phyloP scores from a whole-genome alignment of 2,113 vertebrate species.

The Mixornis gularis region DNA sequence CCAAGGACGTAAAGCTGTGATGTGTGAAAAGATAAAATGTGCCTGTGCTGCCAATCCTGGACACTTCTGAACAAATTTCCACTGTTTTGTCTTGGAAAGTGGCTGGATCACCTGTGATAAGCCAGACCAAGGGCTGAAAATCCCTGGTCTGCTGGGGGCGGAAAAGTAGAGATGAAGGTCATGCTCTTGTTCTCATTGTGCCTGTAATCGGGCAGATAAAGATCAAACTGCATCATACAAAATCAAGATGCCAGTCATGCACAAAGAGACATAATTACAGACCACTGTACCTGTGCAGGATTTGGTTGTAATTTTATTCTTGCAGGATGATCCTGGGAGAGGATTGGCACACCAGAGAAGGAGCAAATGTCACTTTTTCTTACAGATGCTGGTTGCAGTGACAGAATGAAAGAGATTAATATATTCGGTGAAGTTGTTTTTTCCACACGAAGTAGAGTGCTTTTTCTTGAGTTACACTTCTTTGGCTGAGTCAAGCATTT shows the following conservation, averaged over 20 bases:
- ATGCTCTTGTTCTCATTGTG: not conserved
- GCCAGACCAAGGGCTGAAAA: not conserved
- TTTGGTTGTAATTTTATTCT: not conserved
- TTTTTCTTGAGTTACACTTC: conserved; percentile 25
- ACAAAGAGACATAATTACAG: conserved; percentile 11
- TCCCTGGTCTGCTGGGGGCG: rapidly evolving
- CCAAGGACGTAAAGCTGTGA: not conserved
- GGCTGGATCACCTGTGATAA: not conserved
- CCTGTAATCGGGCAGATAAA: conserved; percentile 4
- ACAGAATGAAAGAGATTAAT: not conserved
- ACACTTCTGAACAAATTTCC: not conserved
- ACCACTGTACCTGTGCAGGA: not conserved
- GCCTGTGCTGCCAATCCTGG: not conserved
- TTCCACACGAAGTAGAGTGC: not conserved
- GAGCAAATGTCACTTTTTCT: not conserved
- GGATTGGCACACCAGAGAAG: not conserved
- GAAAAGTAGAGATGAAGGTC: conserved; percentile 3
- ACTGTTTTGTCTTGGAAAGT: not conserved
- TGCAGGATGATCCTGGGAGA: not conserved
- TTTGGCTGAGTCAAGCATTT: conserved; percentile 27
- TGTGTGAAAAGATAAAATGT: not conserved
- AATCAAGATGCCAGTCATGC: not conserved
- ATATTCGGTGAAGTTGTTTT: not conserved
- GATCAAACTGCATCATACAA: conserved; percentile 16
- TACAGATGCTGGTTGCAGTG: not conserved